Conservation (phyloP, 2,113 vertebrate genomes). For the Mystacornis crossleyi region DNA sequence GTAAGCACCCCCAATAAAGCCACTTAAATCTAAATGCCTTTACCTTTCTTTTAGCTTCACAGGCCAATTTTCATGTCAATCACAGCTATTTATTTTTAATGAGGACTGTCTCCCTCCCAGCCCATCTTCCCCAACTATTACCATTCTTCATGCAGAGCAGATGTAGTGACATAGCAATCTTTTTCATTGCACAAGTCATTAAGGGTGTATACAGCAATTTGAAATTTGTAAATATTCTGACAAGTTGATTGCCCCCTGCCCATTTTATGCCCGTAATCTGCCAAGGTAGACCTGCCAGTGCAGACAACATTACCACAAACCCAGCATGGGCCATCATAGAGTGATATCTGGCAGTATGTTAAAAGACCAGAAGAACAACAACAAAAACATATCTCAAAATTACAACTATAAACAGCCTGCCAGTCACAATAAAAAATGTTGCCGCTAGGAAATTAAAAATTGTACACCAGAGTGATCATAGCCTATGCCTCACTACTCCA, state of each 20-base stretch:
- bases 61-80: not conserved
- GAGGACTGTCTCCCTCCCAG: not conserved
- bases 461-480: not conserved
- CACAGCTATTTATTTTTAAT: constrained; percentile 16
- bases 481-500: not conserved
- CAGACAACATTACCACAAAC: constrained; percentile 4
- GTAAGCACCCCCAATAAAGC: not conserved
- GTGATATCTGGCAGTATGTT: not conserved
- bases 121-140: not conserved
- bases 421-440: not conserved
- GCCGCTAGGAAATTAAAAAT: not conserved
- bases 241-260: constrained; percentile 38
- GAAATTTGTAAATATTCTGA: constrained; percentile 52
- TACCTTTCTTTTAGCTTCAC: not conserved
- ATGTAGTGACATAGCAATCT: not conserved
- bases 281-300: not conserved
- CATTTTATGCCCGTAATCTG: constrained; percentile 18
- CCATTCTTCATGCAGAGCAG: not conserved
- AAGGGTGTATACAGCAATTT: constrained; percentile 1
- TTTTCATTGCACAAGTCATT: not conserved
- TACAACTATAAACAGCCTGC: not conserved
- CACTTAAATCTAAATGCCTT: not conserved
- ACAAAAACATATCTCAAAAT: not conserved
- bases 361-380: not conserved
- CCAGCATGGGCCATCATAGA: not conserved